Percentiles rank a stretch among this genome's conserved stretches.
Conservation (phyloP, 92 coral and sea anemone genomes). For the Zoanthus gigantus region DNA sequence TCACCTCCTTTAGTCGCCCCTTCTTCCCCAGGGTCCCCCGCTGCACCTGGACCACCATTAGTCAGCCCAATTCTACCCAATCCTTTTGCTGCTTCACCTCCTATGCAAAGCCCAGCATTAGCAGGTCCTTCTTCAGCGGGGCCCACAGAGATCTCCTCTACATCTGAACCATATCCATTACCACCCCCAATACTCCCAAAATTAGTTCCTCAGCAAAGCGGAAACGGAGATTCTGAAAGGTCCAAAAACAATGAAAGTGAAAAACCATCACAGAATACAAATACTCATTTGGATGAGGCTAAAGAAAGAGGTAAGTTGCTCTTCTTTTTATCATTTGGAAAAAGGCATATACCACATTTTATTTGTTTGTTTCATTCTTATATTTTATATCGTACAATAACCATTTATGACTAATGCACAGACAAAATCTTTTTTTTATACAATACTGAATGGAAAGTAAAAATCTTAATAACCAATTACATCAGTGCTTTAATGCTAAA, state of each 20-base stretch:
- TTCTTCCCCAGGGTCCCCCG: neutral
- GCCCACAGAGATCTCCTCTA: neutral
- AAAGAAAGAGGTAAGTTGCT: constrained; percentile 5
- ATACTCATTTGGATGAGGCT: neutral
- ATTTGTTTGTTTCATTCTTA: no score
- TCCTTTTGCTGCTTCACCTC: constrained; percentile 18
- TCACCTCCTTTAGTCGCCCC: constrained; percentile 12
- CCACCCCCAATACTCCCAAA: constrained; percentile 31
- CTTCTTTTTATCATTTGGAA: neutral
- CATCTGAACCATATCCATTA: neutral
- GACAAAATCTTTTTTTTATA: no score
- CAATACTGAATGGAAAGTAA: no score
- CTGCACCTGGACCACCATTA: neutral
- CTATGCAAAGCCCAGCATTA: neutral
- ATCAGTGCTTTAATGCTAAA: no score
- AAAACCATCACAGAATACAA: neutral
- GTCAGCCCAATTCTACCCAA: constrained; percentile 15
- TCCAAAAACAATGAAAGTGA: constrained; percentile 10
- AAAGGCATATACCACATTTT: no score
- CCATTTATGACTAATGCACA: no score
- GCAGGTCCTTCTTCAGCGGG: neutral
- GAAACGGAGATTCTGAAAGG: neutral
- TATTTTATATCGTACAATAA: no score
- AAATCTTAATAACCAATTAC: no score
- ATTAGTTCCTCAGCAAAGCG: constrained; percentile 14